phyloP scores from a whole-genome alignment of 2,113 vertebrate species.

The Athene noctua region DNA sequence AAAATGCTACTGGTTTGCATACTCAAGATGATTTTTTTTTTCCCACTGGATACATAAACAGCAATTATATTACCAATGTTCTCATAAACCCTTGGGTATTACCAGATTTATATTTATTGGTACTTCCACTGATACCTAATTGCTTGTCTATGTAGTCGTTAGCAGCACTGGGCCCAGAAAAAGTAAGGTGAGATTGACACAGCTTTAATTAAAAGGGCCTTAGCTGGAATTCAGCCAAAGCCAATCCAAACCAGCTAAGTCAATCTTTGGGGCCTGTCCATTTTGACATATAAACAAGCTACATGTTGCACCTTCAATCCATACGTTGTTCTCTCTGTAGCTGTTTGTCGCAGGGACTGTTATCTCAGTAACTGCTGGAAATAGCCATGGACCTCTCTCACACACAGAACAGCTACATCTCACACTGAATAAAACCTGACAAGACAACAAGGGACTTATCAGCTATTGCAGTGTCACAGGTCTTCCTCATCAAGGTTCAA shows the following conservation, averaged over 20 bases:
- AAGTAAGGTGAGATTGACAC: background rate
- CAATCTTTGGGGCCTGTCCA: background rate
- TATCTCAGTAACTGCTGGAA: background rate
- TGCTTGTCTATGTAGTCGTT: background rate
- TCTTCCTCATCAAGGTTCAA: background rate
- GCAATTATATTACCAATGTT: background rate
- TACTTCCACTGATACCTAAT: background rate
- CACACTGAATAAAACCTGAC: background rate
- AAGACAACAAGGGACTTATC: background rate
- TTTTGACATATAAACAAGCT: background rate
- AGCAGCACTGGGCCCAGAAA: background rate
- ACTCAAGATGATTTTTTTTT: background rate
- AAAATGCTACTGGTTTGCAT: background rate
- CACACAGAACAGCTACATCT: background rate
- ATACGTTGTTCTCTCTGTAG: background rate
- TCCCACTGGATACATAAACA: background rate
- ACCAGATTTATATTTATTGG: background rate
- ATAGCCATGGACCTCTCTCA: background rate
- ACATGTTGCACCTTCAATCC: background rate
- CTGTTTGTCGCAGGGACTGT: background rate
- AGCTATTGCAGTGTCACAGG: rapidly evolving
- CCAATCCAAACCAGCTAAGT: background rate
- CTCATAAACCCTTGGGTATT: background rate
- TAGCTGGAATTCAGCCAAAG: background rate
- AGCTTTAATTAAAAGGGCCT: background rate